Evolutionary conservation across 2,888 invertebrate genomes (phyloP), one percentile per base, ranked within the genome.

Genomic region (Amphipoea oculea): DNA sequence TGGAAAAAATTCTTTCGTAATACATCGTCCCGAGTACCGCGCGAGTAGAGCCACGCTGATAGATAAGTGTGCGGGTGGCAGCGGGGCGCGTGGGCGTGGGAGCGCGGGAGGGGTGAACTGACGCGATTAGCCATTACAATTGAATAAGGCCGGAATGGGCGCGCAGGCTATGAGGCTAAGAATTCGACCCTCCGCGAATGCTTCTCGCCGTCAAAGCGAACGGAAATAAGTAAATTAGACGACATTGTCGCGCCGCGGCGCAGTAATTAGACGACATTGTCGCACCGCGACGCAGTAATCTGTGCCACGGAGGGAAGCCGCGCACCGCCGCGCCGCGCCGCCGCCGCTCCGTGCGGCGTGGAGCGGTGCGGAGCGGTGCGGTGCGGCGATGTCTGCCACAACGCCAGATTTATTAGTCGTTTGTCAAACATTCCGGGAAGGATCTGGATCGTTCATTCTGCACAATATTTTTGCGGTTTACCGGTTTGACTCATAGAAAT

Each of bases 191-290:
- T 80, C 78, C 54, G 69, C 68, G 78, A 77, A 79, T 76, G 70
- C 78, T 76, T 75, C 79, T 54, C 68, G 73, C 51, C 73, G 42
- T 74, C 81, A 81, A 88, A 86, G 79, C 81, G 76, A 81, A 79
- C 76, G 74, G 83, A 78, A 87, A 76, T 88, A 88, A 89, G 81
- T 82, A 76, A 88, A 83, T 88, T 83, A 88, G 73, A 63, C 70
- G 76, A 77, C 51, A 79, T 86, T 82, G 86, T 87, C 57, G 73
- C 67, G 57, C 57, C 48, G 36, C 36, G 36, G 36, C 36, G 3
- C 36, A 29, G 29, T 29, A 88, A 84, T 88, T 83, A 88, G 74
- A 66, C 71, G 76, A 78, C 51, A 79, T 86, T 82, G 86, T 87
- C 51, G 73, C 67, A 51, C 60, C 48, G 67, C 29, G 60, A 45